These are phyloP conservation scores for Trachurus trachurus DNA, from an alignment of 2,797 vertebrate genomes.

Conservation along the genomic window DNA sequence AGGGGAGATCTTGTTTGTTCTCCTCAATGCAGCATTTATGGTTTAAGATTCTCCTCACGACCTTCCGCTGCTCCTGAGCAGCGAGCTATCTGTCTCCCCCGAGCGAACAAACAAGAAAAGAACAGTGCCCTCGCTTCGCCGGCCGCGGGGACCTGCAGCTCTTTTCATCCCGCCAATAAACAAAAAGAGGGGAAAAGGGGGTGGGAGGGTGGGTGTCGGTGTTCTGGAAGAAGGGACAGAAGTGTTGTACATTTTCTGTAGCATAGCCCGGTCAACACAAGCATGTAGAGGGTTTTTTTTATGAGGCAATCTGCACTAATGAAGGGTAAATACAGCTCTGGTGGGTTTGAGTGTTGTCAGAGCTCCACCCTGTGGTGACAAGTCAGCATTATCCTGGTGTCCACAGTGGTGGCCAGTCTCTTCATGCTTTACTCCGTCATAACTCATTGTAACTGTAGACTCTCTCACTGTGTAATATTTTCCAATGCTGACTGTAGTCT, in stretches of 20 bases:
- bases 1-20: constrained; percentile 82
- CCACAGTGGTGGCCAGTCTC: background rate
- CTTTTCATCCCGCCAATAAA: constrained; percentile 50
- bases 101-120: constrained; percentile 66
- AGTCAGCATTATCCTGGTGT: background rate
- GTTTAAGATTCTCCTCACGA: constrained; percentile 84
- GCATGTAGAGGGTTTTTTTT: constrained; percentile 33
- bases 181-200: background rate
- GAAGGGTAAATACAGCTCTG: constrained; percentile 41
- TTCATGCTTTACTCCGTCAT: constrained; percentile 38
- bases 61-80: constrained; percentile 72
- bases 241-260: constrained; percentile 28
- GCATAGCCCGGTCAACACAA: constrained; percentile 34
- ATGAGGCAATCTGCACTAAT: constrained; percentile 53
- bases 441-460: constrained; percentile 21
- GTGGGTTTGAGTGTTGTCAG: constrained; percentile 34
- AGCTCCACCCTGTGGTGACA: constrained; percentile 72
- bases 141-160: constrained; percentile 45
- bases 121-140: constrained; percentile 40
- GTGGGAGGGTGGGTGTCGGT: too few relatives aligned
- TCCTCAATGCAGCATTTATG: constrained; percentile 83
- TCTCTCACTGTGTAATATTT: constrained; percentile 3
- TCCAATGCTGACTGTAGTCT: constrained; percentile 31
- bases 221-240: background rate
- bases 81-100: constrained; percentile 73